Evolutionary conservation across 2,888 invertebrate species (phyloP).

Genomic region (Rhagophthalmus giganteus): DNA sequence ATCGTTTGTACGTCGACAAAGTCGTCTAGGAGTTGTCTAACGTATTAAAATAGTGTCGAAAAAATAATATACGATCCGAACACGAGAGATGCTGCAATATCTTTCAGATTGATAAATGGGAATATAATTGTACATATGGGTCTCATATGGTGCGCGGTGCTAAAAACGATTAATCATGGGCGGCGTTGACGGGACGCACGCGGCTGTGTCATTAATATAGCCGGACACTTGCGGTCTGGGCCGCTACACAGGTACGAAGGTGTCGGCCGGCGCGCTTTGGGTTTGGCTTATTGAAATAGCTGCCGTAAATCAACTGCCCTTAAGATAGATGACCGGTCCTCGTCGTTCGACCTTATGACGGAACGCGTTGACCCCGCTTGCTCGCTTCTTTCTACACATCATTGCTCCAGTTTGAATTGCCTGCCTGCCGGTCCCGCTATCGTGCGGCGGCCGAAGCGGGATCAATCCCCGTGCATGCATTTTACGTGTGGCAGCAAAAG

Average conservation of each 20-base stretch:
- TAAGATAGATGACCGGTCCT: slow-evolving; percentile 34
- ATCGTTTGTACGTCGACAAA: too few relatives aligned
- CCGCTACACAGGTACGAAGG: slow-evolving; percentile 39
- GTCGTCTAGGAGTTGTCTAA: too few relatives aligned
- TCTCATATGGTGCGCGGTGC: slow-evolving; percentile 48
- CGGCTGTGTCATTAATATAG: slow-evolving; percentile 48
- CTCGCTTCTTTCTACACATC: slow-evolving; percentile 28
- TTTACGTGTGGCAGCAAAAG: slow-evolving; percentile 24
- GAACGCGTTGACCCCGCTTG: slow-evolving; percentile 30
- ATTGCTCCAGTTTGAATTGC: slow-evolving; percentile 25
- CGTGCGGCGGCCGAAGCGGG: slow-evolving; percentile 11
- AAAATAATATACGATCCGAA: slow-evolving; percentile 12
- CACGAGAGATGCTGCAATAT: slow-evolving; percentile 18
- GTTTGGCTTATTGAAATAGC: slow-evolving; percentile 40
- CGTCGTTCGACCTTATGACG: slow-evolving; percentile 34
- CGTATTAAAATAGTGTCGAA: too few relatives aligned
- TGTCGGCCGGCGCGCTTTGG: slow-evolving; percentile 37
- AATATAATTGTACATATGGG: slow-evolving; percentile 49
- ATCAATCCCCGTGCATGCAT: slow-evolving; percentile 30
- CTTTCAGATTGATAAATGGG: slow-evolving; percentile 46
- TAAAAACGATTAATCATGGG: slow-evolving; percentile 47
- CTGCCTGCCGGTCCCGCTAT: slow-evolving; percentile 5
- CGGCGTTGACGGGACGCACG: slow-evolving; percentile 44
- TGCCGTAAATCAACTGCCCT: slow-evolving; percentile 37
- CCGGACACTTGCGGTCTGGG: slow-evolving; percentile 42